Base-by-base conservation (phyloP, 2,113 vertebrate genomes). In the Turdus rufiventris region DNA sequence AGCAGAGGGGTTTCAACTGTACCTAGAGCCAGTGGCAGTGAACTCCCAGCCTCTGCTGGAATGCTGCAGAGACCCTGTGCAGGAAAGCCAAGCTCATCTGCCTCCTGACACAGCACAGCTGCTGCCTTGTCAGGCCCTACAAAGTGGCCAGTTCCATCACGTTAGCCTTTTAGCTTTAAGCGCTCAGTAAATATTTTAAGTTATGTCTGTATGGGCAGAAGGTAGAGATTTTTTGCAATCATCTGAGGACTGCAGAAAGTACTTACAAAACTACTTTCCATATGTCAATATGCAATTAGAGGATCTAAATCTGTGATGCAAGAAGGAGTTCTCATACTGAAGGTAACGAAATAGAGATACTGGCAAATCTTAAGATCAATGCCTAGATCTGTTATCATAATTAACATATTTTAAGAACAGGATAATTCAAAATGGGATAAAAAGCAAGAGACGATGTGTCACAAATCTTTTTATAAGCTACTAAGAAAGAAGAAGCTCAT, bases 361-460 rank as follows among this genome's bases (percentile, higher is more conserved):
- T 96, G 85, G 86, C 93, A 96, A 87, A 84, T 90, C 82, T 94
- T 84, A 92, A 93, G 73, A 94, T 96, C 91, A 93, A 95, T 91
- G 25, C 24, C 82, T 68, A 90, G 94, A 94, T 93, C 91, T 83
- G 94, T 85, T 94, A 96, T 85, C 91, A 40, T 93, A 93, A 94
- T 96, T 95, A 93, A 65, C 89, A 93, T 85, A 88, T 95, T 96
- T 96, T 96, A 89, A 96, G 93, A 95, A 91, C 62, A 89, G 85
- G 81, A 56, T 88, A 94, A 95, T 96, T 95, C 78, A 81, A 93
- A 95, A 91, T 53, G 88, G 88, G 75, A 89, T 93, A 96, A 95
- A 78, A 91, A 96, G 89, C 68, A 95, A 88, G 62, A 89, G 67
- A 94, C 8, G 33, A 89, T 45, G 76, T 80, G 93, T 89, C 68